Conservation (phyloP, 2,888 invertebrate species). For the Diaperis boleti region DNA sequence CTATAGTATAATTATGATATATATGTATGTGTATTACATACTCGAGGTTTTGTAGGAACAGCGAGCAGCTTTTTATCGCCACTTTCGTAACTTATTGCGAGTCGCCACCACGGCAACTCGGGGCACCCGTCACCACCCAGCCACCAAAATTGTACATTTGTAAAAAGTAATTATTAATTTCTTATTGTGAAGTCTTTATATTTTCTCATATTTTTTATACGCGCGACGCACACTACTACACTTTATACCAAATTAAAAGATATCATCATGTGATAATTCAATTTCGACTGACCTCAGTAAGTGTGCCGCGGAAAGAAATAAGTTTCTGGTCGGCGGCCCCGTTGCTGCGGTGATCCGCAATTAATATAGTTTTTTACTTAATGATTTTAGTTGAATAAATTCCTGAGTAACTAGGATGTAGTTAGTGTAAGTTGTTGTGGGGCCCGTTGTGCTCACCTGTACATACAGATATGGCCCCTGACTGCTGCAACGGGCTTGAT, state of each 20-base stretch:
- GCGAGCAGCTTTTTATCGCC: too few relatives aligned
- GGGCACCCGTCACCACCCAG: constrained; percentile 15
- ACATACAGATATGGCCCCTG: constrained; percentile 56
- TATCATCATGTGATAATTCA: too few relatives aligned
- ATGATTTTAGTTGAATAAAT: constrained; percentile 41
- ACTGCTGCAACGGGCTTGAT: constrained; percentile 61
- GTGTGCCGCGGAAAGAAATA: constrained; percentile 31
- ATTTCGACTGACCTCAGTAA: too few relatives aligned
- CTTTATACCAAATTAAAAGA: constrained; percentile 26
- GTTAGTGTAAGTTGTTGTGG: constrained; percentile 52
- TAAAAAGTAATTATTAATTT: constrained; percentile 32
- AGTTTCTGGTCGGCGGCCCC: constrained; percentile 27
- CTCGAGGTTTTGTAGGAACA: too few relatives aligned
- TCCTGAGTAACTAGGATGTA: constrained; percentile 47
- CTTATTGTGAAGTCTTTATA: constrained; percentile 32
- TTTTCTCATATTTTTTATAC: constrained; percentile 40
- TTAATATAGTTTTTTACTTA: constrained; percentile 26
- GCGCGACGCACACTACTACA: constrained; percentile 35
- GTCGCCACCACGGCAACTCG: constrained; percentile 37
- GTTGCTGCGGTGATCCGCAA: constrained; percentile 35
- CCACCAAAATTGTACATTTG: constrained; percentile 13
- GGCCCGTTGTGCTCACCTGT: constrained; percentile 54
- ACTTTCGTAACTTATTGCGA: constrained; percentile 38
- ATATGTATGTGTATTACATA: too few relatives aligned
- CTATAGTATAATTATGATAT: too few relatives aligned